phyloP scores from a whole-genome alignment of 2,113 vertebrate genomes.

The Carlito syrichta region DNA sequence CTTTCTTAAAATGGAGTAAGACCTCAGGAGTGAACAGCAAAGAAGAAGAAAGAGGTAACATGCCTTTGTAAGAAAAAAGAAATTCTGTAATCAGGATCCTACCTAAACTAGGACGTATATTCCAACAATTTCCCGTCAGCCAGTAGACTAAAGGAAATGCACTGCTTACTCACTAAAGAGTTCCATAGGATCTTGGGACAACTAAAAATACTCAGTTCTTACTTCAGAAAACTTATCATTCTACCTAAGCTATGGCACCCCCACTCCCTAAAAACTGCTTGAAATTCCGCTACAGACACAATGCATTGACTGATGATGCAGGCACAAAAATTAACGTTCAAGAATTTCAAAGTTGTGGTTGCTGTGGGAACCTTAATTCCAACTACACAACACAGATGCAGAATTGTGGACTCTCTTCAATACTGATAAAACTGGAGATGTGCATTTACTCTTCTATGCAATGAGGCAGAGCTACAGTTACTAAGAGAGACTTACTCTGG shows the following conservation, averaged over 20 bases:
- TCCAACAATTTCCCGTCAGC: neutral
- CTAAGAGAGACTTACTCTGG: constrained; percentile 66
- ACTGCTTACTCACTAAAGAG: neutral
- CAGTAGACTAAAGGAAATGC: neutral
- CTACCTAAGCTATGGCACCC: neutral
- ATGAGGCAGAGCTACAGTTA: constrained; percentile 70
- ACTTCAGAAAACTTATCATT: constrained; percentile 34
- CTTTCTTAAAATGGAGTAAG: constrained; percentile 52
- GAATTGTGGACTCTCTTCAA: constrained; percentile 56
- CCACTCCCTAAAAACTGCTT: constrained; percentile 15
- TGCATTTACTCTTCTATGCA: constrained; percentile 74
- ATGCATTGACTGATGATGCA: constrained; percentile 65
- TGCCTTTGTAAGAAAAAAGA: neutral
- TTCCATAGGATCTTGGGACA: neutral
- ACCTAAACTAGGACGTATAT: neutral
- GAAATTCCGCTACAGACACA: constrained; percentile 66
- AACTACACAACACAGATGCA: constrained; percentile 64
- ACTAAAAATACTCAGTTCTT: constrained; percentile 7
- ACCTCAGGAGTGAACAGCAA: neutral
- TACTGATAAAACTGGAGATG: constrained; percentile 62
- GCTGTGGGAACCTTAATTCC: constrained; percentile 75
- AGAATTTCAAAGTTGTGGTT: constrained; percentile 74
- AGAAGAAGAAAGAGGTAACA: neutral
- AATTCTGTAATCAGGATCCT: neutral
- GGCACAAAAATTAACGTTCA: constrained; percentile 67